These are phyloP conservation scores for Parochlus steinenii DNA, from an alignment of 2,888 invertebrate genomes.

Conservation along the genomic window DNA sequence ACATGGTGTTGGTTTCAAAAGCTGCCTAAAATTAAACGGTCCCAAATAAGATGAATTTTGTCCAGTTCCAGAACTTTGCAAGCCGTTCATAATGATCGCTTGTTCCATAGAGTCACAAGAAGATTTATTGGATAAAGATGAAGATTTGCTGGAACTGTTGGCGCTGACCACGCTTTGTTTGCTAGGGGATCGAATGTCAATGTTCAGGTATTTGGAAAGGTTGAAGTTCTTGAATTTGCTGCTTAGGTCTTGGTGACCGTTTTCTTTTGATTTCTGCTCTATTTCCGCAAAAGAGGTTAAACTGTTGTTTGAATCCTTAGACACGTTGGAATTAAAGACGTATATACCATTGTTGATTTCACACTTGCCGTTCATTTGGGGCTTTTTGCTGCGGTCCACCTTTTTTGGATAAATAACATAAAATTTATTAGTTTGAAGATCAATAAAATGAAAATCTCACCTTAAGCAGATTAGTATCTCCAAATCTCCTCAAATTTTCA, in stretches of 20 bases:
- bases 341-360: slow-evolving; percentile 6
- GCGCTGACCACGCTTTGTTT: not conserved
- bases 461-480: slow-evolving; percentile 17
- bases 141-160: slow-evolving; percentile 1
- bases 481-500: slow-evolving; percentile 15
- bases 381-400: not conserved
- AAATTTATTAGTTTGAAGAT: too few relatives aligned
- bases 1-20: slow-evolving; percentile 41
- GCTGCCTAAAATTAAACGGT: slow-evolving; percentile 49
- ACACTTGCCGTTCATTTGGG: slow-evolving; percentile 1
- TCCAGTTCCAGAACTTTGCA: slow-evolving; percentile 18
- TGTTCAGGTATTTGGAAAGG: slow-evolving; percentile 15
- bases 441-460: too few relatives aligned
- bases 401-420: too few relatives aligned
- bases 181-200: slow-evolving; percentile 13
- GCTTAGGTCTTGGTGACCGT: not conserved
- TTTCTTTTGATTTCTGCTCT: slow-evolving; percentile 7
- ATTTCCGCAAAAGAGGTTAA: slow-evolving; percentile 15
- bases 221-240: slow-evolving; percentile 4
- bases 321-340: slow-evolving; percentile 12
- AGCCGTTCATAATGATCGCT: slow-evolving; percentile 16
- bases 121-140: slow-evolving; percentile 12
- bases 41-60: slow-evolving; percentile 42
- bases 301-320: slow-evolving; percentile 13
- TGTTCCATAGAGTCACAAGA: slow-evolving; percentile 16